Evolutionary conservation across 2,888 invertebrate genomes (phyloP), one percentile per base, ranked within the genome.

Genomic region (Volucella bombylans): DNA sequence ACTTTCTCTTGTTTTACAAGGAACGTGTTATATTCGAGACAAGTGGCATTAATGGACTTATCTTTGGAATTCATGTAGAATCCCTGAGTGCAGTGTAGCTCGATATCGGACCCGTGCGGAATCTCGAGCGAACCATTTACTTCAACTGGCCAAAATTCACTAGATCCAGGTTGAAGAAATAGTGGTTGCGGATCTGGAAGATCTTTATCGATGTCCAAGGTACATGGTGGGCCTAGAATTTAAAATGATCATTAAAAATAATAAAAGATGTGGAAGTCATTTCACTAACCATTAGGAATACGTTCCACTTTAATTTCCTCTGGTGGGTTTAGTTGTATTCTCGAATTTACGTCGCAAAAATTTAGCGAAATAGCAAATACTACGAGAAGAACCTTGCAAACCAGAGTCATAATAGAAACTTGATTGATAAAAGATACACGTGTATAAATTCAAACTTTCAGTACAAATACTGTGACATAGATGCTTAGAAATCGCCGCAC

Each of bases 101-200:
- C 91, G 45, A 91, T 89, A 79, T 59, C 77, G 45, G 87, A 87
- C 3, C 90, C 89, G 1, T 79, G 86, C 14, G 88, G 87, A 8
- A 92, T 85, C 61, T 88, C 82, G 54, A 92, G 72, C 43, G 87
- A 86, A 1, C 91, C 91, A 0, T 87, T 50, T 0, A 68, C 62
- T 39, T 88, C 88, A 54, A 91, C 91, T 45, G 89, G 86, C 88
- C 90, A 90, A 79, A 90, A 90, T 31, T 83, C 71, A 10, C 86
- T 79, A 3, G 90, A 89, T 1, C 92, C 90, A 0, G 92, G 91
- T 55, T 89, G 91, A 1, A 95, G 88, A 87, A 94, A 93, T 4
- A 95, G 91, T 0, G 95, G 94, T 88, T 95, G 94, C 0, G 93
- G 94, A 77, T 93, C 92, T 0, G 89, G 89, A 14, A 90, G 85